Base-by-base conservation (phyloP, 2,888 invertebrate genomes). In the Cancer borealis region DNA sequence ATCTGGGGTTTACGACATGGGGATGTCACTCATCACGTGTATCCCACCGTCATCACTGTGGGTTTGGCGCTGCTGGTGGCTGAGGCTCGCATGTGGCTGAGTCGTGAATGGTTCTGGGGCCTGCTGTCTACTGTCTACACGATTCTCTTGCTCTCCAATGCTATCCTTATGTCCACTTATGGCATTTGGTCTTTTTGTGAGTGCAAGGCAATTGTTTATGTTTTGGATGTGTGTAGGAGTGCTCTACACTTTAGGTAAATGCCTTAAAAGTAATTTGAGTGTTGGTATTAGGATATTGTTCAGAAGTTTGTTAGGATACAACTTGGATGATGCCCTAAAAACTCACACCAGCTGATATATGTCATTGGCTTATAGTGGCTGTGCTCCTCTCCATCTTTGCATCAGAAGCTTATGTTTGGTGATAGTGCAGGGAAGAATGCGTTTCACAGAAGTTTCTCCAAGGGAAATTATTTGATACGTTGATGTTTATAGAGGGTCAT, bases 171-270 rank as follows among this genome's bases (percentile, higher is more conserved):
- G 90, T n/a, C 87, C 21, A 54, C 26, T 10, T 95, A 88, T 91
- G 95, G 93, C 30, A 91, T 93, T 46, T 95, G 95, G 95, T 93
- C 93, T 17, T 94, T 94, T 39, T 94, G 94, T 94, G 47, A 94
- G 94, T 94, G 4, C 60, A 4, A 60, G 73, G 26, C 47, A 91
- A 54, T 39, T 73, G 17, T 14, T 12, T 1, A 8, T 47, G 3
- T 46, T 54, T 3, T 45, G 21, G 46, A 12, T 14, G 45, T 49
- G 3, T 89, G 21, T 12, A 45, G 89, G 39, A 21, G 30, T 17
- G 45, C 4, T 46, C 45, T 45, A 47, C 17, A 26, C 14, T 12
- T 88, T 88, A 39, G 46, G 21, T 88, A 88, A 21, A 88, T 45
- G 8, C 10, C 8, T 88, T 39, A 39, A 39, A 39, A 39, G 39